Evolutionary conservation across 2,113 vertebrate genomes (phyloP).

Genomic region (Chionomys nivalis): DNA sequence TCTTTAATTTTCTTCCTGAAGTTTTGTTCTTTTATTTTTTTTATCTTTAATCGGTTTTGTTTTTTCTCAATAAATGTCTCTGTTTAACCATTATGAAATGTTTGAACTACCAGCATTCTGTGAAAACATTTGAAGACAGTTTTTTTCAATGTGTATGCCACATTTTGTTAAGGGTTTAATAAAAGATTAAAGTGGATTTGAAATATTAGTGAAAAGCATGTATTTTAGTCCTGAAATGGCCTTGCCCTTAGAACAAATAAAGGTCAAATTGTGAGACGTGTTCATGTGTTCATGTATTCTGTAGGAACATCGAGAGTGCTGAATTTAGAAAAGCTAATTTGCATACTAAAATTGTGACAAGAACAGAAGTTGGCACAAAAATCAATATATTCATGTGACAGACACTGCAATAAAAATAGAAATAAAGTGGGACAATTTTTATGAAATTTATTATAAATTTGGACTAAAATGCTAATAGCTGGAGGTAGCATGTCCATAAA

Average conservation of each 20-base stretch:
- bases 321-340: slow-evolving; percentile 83
- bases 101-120: background rate
- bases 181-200: slow-evolving; percentile 44
- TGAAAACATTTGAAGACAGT: background rate
- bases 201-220: slow-evolving; percentile 61
- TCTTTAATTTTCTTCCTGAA: background rate
- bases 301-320: slow-evolving; percentile 70
- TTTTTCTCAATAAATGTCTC: background rate
- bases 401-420: slow-evolving; percentile 82
- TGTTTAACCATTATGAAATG: background rate
- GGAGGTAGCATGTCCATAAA: slow-evolving; percentile 34
- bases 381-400: slow-evolving; percentile 81
- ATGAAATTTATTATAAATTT: slow-evolving; percentile 76
- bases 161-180: slow-evolving; percentile 54
- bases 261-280: slow-evolving; percentile 81
- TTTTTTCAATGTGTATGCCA: background rate
- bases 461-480: slow-evolving; percentile 72
- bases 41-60: background rate
- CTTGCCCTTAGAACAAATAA: slow-evolving; percentile 73
- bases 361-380: slow-evolving; percentile 83
- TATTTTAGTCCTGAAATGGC: slow-evolving; percentile 45
- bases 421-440: slow-evolving; percentile 79
- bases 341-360: slow-evolving; percentile 84
- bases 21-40: slow-evolving; percentile 2
- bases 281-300: slow-evolving; percentile 72